Evolutionary conservation across 2,797 vertebrate species (phyloP).

Genomic region (Alca torda): DNA sequence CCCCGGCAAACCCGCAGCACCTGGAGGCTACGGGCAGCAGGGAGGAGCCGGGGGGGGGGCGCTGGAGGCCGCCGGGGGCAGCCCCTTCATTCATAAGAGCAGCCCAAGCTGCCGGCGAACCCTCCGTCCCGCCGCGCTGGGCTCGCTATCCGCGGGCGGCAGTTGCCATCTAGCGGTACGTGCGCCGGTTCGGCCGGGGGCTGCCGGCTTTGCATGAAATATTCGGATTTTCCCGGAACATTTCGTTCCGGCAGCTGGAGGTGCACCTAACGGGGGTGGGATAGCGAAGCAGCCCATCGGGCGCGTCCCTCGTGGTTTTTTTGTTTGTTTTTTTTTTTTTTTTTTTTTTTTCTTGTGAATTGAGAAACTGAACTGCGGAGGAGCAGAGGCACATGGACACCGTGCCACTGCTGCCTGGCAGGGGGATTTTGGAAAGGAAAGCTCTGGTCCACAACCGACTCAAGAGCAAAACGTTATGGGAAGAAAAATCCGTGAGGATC

Average conservation of each 20-base stretch:
- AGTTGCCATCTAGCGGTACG: slow-evolving; percentile 45
- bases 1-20: neutral
- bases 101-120: neutral
- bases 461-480: accelerated
- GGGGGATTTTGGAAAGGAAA: neutral
- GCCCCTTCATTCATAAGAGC: slow-evolving; percentile 27
- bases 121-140: neutral
- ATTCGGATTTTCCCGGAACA: accelerated
- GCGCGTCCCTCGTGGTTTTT: accelerated
- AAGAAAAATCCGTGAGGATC: neutral
- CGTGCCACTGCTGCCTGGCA: neutral
- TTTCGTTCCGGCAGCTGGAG: neutral
- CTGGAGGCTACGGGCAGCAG: neutral
- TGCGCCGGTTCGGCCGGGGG: neutral
- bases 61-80: neutral
- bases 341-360: neutral
- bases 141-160: neutral
- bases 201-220: neutral
- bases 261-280: neutral
- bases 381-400: accelerated
- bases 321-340: too few species aligned
- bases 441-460: accelerated
- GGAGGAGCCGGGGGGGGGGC: slow-evolving; percentile 33
- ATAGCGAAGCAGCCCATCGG: neutral
- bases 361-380: neutral